Evolutionary conservation across 2,797 vertebrate species (phyloP).

Genomic region (Rousettus madagascariensis): DNA sequence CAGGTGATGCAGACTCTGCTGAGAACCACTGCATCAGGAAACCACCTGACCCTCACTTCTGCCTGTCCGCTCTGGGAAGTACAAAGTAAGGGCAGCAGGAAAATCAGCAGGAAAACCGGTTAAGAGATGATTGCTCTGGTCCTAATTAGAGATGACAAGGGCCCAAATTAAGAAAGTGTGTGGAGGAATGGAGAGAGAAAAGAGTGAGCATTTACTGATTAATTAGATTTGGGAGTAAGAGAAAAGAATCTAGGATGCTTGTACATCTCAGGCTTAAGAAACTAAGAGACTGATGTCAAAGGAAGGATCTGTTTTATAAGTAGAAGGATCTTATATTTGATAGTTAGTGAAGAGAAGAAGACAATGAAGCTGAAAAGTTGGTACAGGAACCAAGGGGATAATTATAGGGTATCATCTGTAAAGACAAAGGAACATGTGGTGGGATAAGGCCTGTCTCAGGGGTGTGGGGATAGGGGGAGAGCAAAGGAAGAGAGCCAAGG

Average conservation of each 20-base stretch:
- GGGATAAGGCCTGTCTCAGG: too few relatives aligned
- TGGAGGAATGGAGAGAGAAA: background rate
- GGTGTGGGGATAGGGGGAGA: rapidly evolving
- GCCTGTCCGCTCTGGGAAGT: background rate
- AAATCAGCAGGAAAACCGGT: background rate
- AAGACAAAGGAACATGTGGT: background rate
- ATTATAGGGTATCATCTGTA: background rate
- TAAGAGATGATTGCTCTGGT: background rate
- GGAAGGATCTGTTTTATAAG: background rate
- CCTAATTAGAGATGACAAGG: background rate
- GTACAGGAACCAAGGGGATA: background rate
- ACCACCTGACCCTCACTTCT: too few relatives aligned
- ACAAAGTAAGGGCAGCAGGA: background rate
- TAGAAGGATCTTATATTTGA: background rate
- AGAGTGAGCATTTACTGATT: background rate
- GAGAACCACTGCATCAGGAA: background rate
- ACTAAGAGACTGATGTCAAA: background rate
- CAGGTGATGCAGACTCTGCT: background rate
- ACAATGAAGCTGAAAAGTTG: background rate
- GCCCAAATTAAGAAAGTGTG: background rate
- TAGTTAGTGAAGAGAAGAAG: background rate
- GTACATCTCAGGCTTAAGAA: background rate
- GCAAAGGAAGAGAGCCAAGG: rapidly evolving
- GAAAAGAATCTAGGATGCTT: background rate
- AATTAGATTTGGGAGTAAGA: background rate